Base-by-base conservation (phyloP, 2,113 vertebrate genomes). In the Deroptyus accipitrinus region DNA sequence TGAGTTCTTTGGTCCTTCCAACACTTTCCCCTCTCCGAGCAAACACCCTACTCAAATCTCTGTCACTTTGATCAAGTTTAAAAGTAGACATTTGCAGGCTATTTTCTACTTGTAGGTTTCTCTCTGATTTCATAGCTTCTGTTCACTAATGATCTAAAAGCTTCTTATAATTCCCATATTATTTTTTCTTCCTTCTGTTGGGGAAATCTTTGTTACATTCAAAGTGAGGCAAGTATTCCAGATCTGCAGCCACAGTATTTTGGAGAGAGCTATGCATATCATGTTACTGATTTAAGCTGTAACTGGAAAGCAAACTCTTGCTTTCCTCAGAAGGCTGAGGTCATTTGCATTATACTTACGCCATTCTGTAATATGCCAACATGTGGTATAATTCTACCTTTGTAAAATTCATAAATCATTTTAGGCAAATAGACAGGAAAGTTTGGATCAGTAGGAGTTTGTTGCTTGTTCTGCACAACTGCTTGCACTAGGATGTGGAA, bases 381-480 rank as follows among this genome's bases (percentile, higher is more conserved):
- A 15, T 64, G 61, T n/a, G 17, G 10, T 46, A 57, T 44, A 57
- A 30, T 80, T 69, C 37, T 64, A 17, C 20, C 7, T 68, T 31
- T 39, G 20, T 33, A 41, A 82, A 81, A 72, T 48, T 66, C 9
- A 9, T 52, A 7, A 77, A 13, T 48, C 30, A 1, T 54, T 78
- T n/a, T n/a, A 61, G 54, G 27, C 24, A 74, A 70, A 35, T 42
- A 31, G 37, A 46, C 31, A 48, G 7, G 63, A 11, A 80, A 31
- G 19, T n/a, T 61, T 22, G 17, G 12, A 51, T 74, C 25, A 51
- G 62, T 63, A 41, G 42, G 33, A 69, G 48, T 17, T 39, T 83
- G 19, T 68, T 1, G 0, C 14, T 28, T 2, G 1, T 54, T 75
- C 49, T 48, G 49, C 2, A 0, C 8, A 37, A 30, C 31, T 59